phyloP scores from a whole-genome alignment of 2,888 invertebrate species.

The Leucoptera coffeella region DNA sequence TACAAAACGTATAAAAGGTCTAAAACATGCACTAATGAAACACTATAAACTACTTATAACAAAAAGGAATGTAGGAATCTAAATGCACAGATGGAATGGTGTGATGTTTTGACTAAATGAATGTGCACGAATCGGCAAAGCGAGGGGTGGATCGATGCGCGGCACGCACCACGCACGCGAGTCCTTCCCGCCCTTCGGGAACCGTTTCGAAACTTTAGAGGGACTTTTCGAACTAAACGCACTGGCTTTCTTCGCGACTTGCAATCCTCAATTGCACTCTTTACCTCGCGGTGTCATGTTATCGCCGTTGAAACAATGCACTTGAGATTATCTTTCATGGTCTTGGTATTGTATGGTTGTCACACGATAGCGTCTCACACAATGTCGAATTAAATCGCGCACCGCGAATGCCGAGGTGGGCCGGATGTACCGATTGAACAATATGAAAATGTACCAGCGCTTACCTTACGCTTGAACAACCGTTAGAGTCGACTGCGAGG shows the following conservation, averaged over 20 bases:
- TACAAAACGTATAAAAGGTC: constrained; percentile 14
- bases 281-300: constrained; percentile 16
- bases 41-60: constrained; percentile 44
- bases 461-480: constrained; percentile 52
- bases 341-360: constrained; percentile 21
- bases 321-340: constrained; percentile 35
- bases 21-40: constrained; percentile 41
- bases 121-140: constrained; percentile 42
- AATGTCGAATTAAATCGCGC: no score
- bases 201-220: constrained; percentile 41
- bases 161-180: constrained; percentile 40
- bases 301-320: constrained; percentile 13
- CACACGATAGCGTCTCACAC: constrained; percentile 21
- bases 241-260: constrained; percentile 25
- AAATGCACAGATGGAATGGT: constrained; percentile 40
- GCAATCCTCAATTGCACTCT: constrained; percentile 21
- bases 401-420: constrained; percentile 12
- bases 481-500: constrained; percentile 52
- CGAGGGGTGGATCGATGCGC: constrained; percentile 42
- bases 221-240: constrained; percentile 18
- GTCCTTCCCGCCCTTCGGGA: constrained; percentile 45
- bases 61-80: constrained; percentile 38
- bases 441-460: constrained; percentile 25
- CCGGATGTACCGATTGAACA: constrained; percentile 9
- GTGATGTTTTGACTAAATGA: constrained; percentile 49